Base-by-base conservation (phyloP, 2,797 vertebrate genomes). In the Rhabdomys pumilio region DNA sequence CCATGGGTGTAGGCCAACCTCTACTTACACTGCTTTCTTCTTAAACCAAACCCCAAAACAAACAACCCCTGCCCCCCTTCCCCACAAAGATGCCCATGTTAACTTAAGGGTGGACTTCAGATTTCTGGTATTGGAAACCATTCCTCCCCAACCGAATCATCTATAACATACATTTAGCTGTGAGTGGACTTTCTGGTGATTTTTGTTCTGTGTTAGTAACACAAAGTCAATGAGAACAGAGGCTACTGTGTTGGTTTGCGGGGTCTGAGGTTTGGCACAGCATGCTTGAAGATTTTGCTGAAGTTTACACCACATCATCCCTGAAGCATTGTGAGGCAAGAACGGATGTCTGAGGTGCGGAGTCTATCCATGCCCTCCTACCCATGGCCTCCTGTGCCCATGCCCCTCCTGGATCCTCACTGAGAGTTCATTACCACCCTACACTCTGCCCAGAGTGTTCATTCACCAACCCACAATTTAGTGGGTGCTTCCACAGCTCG, bases 1-100 rank as follows among this genome's bases (percentile, higher is more conserved):
- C 13, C 1, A 26, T 14, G 9, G 41, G 26, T 19, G 15, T 55
- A 72, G 61, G 61, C 34, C 47, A 2, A 15, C 41, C 20, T 38
- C 4, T 1, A 1, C 57, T n/a, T 10, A 15, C 22, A 41, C 19
- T 6, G 8, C 9, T 34, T 22, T 22, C 47, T 55, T 81, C 50
- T 47, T 63, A 67, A 65, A 26, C 31, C 26, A 38, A 87, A 19
- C 31, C 19, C 19, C 63, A 19, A 65, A 53, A 24, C 34, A 65
- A 10, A 17, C 80, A 31, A 50, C 50, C 0, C 24, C 3, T n/a
- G 14, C 3, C 14, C 53, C 10, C n/a, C 3, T 2, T 1, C 69
- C 19, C 34, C 63, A 63, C 61, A 44, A 31, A 38, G 19, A 59
- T 44, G 8, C 14, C 11, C 19, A 34, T 0, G 19, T 26, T 65